Evolutionary conservation across 64 coral and sea anemone genomes (phyloP).

Genomic region (Porites lutea): DNA sequence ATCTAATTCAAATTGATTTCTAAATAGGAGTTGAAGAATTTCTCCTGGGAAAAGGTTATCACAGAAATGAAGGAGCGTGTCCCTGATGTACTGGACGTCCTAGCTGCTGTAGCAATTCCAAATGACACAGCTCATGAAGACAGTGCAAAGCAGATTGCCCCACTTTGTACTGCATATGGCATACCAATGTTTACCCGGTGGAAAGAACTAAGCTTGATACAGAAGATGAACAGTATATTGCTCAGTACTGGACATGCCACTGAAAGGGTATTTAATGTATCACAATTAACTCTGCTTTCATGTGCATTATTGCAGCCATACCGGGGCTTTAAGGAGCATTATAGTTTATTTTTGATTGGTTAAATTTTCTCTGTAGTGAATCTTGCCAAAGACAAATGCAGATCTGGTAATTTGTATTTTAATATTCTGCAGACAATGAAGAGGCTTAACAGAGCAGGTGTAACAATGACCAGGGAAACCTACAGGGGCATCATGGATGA

Average conservation of each 20-base stretch:
- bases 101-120: conserved; percentile 26
- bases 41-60: not conserved
- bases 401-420: conserved; percentile 8
- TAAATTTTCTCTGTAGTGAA: conserved; percentile 2
- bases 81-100: conserved; percentile 17
- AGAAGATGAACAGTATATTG: conserved; percentile 24
- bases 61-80: conserved; percentile 17
- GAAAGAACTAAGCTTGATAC: conserved; percentile 37
- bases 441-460: conserved; percentile 53
- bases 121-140: not conserved
- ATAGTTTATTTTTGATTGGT: conserved; percentile 15
- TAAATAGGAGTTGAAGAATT: not conserved
- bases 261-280: not conserved
- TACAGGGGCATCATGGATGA: conserved; percentile 62
- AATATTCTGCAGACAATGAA: conserved; percentile 48
- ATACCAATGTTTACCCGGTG: conserved; percentile 17
- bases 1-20: not conserved
- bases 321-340: not conserved
- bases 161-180: conserved; percentile 21
- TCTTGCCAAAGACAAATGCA: conserved; percentile 36
- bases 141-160: not conserved
- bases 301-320: conserved; percentile 6
- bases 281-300: conserved; percentile 13
- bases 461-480: conserved; percentile 43
- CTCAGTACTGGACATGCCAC: not conserved